These are phyloP conservation scores for Drosophila lini DNA, from an alignment of 1,140 invertebrate genomes.

Conservation along the genomic window DNA sequence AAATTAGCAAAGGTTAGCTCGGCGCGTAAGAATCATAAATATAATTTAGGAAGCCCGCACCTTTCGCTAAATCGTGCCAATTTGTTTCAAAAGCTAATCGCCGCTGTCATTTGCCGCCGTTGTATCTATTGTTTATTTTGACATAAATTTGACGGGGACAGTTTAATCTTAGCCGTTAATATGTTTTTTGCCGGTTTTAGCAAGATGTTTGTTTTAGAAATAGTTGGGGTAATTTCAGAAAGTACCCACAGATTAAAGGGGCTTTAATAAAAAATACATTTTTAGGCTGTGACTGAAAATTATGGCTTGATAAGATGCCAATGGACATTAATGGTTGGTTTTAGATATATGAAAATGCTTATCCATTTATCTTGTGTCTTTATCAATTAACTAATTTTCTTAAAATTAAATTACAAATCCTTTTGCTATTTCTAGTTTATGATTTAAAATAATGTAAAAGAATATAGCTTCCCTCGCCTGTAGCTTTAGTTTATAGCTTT, in stretches of 20 bases:
- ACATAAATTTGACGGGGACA: slow-evolving; percentile 71
- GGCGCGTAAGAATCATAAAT: slow-evolving; percentile 28
- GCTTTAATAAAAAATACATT: background rate
- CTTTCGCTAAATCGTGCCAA: slow-evolving; percentile 47
- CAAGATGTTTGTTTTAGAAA: slow-evolving; percentile 31
- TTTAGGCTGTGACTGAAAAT: background rate
- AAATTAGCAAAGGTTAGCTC: slow-evolving; percentile 70
- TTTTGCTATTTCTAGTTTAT: no score
- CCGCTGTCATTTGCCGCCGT: slow-evolving; percentile 53
- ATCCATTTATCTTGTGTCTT: background rate
- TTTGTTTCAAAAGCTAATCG: slow-evolving; percentile 65
- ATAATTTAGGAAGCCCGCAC: slow-evolving; percentile 31
- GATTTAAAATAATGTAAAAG: no score
- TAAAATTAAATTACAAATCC: background rate
- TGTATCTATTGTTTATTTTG: slow-evolving; percentile 71
- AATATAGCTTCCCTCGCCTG: no score
- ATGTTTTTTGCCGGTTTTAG: slow-evolving; percentile 19
- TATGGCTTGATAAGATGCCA: slow-evolving; percentile 3
- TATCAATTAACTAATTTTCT: background rate
- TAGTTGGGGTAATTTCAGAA: slow-evolving; percentile 25
- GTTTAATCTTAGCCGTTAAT: slow-evolving; percentile 65
- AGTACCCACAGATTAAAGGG: slow-evolving; percentile 11
- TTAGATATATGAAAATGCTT: background rate
- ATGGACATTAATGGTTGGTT: background rate
- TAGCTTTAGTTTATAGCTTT: no score